These are phyloP conservation scores for Lepisosteus oculatus DNA, from an alignment of 2,113 vertebrate genomes.

Conservation along the genomic window DNA sequence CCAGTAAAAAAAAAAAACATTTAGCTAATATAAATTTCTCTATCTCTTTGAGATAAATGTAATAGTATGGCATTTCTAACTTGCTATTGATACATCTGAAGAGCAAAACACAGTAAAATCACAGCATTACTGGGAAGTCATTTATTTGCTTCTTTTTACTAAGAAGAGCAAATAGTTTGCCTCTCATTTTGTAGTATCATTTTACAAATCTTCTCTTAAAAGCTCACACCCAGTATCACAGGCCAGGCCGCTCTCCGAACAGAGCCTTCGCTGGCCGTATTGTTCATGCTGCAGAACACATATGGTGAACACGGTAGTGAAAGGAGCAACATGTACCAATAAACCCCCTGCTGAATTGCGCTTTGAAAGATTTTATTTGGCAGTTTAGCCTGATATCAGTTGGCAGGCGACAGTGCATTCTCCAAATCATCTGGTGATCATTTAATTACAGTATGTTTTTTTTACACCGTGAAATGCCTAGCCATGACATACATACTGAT, in stretches of 20 bases:
- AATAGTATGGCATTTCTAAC: no score
- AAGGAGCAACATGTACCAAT: conserved; percentile 53
- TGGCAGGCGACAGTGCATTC: conserved; percentile 48
- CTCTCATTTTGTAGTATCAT: no score
- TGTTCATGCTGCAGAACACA: conserved; percentile 46
- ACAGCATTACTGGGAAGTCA: no score
- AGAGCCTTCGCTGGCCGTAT: background rate
- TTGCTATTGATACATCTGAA: no score
- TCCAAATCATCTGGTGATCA: conserved; percentile 51
- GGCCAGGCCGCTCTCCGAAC: background rate
- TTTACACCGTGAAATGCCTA: conserved; percentile 15
- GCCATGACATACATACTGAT: background rate
- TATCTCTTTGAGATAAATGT: no score
- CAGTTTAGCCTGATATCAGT: conserved; percentile 45
- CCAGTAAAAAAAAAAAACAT: no score
- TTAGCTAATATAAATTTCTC: no score
- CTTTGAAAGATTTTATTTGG: conserved; percentile 56
- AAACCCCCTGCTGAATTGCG: conserved; percentile 45
- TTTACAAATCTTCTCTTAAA: no score
- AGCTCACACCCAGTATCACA: background rate
- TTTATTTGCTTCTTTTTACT: no score
- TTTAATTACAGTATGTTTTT: conserved; percentile 36
- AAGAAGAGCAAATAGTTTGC: no score
- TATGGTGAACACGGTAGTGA: conserved; percentile 41
- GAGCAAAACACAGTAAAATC: no score